Evolutionary conservation across 2,797 vertebrate species (phyloP).

Genomic region (Thripadectes ignobilis): DNA sequence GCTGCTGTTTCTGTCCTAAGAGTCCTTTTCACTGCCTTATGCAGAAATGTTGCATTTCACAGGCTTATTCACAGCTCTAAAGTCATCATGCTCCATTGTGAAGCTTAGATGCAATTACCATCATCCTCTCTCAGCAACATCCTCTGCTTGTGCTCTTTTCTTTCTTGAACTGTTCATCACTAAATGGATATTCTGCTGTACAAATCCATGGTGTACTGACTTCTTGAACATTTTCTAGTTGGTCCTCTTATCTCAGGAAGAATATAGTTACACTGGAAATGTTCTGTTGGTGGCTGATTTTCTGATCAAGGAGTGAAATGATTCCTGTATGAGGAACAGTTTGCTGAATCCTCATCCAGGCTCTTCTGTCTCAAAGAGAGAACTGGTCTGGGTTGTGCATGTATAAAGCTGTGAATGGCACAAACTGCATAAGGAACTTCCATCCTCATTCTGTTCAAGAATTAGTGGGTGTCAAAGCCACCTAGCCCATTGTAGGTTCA

Average conservation of each 20-base stretch:
- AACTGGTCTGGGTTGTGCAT: background rate
- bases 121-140: constrained; percentile 30
- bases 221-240: background rate
- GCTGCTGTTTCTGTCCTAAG: constrained; percentile 32
- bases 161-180: background rate
- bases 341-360: background rate
- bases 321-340: background rate
- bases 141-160: background rate
- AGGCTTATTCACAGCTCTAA: constrained; percentile 36
- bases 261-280: background rate
- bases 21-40: constrained; percentile 26
- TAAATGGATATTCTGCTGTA: background rate
- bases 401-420: background rate
- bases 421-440: background rate
- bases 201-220: background rate
- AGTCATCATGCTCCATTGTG: constrained; percentile 40
- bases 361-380: background rate
- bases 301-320: background rate
- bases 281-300: background rate
- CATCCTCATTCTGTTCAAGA: background rate
- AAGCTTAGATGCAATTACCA: constrained; percentile 43
- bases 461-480: background rate
- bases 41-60: constrained; percentile 23
- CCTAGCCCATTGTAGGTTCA: background rate
- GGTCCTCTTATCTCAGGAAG: background rate